Evolutionary conservation across 92 coral and sea anemone genomes (phyloP), one percentile per base, ranked within the genome.

Genomic region (Hydrozoanthus gracilis): DNA sequence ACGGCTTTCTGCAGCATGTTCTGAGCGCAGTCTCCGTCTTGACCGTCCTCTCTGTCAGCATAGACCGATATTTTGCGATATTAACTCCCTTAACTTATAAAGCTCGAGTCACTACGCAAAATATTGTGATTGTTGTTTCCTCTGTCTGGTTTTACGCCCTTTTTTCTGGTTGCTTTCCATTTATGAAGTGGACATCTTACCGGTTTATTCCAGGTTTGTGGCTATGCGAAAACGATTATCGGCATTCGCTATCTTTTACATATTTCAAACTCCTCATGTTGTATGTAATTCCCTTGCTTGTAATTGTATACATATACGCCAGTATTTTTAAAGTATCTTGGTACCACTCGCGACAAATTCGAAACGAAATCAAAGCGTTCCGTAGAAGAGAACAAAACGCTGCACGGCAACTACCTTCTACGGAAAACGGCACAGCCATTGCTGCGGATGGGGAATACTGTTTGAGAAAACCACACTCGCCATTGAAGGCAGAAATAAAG

Each of bases 41-140:
- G 13, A 95, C 98, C 9, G 93, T 95, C 14, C 83, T 93, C 12
- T 90, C 98, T 20, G 92, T 95, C 51, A 95, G 95, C 76, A 52
- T 92, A 10, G 98, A 95, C 83, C 76, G 98, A 71, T 95, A 95
- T 71, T 88, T 94, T 64, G 98, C 95, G 14, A 94, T 94, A 61
- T 80, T 92, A 27, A 74, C 83, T 11, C 93, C 98, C 17, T 89
- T 95, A 44, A 92, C 89, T 39, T 95, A 92, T 92, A 95, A 92
- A 86, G 87, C 92, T 39, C 91, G 93, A 67, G 98, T 95, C 4
- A 95, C 98, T 0, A 62, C 71, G 8, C 83, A 82, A 27, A 92
- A 79, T 50, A 88, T 94, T 18, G 78, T 88, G 5, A 44, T 89
- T 4, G 87, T 78, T 1, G 87, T 95, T 17, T 27, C 78, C 8